Conservation (phyloP, 2,888 invertebrate genomes). For the Ganaspis brasiliensis region DNA sequence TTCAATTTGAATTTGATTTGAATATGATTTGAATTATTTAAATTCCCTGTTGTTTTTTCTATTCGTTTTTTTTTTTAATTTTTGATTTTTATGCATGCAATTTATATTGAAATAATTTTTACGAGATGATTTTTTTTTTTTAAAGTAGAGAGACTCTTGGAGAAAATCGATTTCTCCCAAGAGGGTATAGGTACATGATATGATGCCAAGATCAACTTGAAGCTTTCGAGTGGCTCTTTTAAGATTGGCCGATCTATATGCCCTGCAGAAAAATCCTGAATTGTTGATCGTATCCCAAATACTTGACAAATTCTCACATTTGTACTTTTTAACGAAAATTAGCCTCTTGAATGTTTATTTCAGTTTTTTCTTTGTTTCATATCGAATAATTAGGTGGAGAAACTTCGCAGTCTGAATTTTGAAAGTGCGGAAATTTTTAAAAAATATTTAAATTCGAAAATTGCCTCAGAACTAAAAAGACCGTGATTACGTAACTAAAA, state of each 20-base stretch:
- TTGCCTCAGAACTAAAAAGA: no score
- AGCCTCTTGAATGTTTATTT: neutral
- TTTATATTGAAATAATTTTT: constrained; percentile 13
- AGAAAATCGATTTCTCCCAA: constrained; percentile 27
- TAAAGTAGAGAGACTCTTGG: constrained; percentile 33
- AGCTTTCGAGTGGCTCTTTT: constrained; percentile 12
- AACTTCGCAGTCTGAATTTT: no score
- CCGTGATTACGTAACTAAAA: no score
- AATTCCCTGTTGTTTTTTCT: neutral
- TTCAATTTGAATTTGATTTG: no score
- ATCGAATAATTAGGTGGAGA: no score
- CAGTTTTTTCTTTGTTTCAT: neutral
- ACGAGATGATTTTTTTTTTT: constrained; percentile 1
- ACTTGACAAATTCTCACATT: neutral
- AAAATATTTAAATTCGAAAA: no score
- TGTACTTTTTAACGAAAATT: neutral
- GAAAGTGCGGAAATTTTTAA: no score
- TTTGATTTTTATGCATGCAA: neutral
- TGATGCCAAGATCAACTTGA: constrained; percentile 36
- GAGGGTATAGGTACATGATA: constrained; percentile 34
- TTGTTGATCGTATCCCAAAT: neutral
- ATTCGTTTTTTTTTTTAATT: neutral
- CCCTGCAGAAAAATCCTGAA: constrained; percentile 20
- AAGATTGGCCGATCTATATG: constrained; percentile 32
- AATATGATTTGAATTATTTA: no score